Percentiles rank a stretch among this genome's conserved stretches.
Evolutionary conservation across 2,888 invertebrate genomes (phyloP).

Genomic region (Diachrysia chrysitis): DNA sequence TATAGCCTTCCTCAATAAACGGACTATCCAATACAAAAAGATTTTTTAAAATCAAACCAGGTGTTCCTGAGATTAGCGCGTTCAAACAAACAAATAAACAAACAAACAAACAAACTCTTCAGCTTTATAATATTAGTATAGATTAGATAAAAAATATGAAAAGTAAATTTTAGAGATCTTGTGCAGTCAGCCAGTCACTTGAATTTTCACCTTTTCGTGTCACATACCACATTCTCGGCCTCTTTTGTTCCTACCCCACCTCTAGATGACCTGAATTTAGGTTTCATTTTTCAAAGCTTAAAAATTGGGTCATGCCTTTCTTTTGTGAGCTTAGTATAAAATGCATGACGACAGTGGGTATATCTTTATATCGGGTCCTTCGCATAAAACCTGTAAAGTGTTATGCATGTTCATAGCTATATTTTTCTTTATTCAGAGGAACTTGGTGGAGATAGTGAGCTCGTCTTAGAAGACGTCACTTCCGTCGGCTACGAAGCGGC

Average conservation of each 20-base stretch:
- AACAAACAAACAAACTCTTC: too few species aligned
- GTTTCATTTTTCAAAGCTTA: conserved; percentile 44
- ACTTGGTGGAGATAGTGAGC: conserved; percentile 88
- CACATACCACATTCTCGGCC: conserved; percentile 37
- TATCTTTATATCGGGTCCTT: not conserved
- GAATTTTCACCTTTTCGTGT: conserved; percentile 55
- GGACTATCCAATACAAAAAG: too few species aligned
- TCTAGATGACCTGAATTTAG: conserved; percentile 57
- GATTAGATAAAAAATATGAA: not conserved
- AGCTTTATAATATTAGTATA: too few species aligned
- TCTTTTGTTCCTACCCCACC: conserved; percentile 29
- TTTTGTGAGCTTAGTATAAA: conserved; percentile 12
- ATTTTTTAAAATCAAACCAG: too few species aligned
- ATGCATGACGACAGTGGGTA: not conserved
- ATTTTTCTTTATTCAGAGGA: conserved; percentile 74
- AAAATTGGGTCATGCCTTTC: conserved; percentile 54
- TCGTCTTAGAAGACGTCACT: conserved; percentile 93
- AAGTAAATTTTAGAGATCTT: conserved; percentile 21
- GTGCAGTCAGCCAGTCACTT: conserved; percentile 53
- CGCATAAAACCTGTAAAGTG: too few species aligned
- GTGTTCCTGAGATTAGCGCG: too few species aligned
- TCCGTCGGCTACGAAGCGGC: conserved; percentile 91
- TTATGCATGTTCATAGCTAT: not conserved
- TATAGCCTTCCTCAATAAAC: too few species aligned
- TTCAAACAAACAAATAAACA: too few species aligned